Base-by-base conservation (phyloP, 2,797 vertebrate species). In the Pipistrellus pipistrellus region DNA sequence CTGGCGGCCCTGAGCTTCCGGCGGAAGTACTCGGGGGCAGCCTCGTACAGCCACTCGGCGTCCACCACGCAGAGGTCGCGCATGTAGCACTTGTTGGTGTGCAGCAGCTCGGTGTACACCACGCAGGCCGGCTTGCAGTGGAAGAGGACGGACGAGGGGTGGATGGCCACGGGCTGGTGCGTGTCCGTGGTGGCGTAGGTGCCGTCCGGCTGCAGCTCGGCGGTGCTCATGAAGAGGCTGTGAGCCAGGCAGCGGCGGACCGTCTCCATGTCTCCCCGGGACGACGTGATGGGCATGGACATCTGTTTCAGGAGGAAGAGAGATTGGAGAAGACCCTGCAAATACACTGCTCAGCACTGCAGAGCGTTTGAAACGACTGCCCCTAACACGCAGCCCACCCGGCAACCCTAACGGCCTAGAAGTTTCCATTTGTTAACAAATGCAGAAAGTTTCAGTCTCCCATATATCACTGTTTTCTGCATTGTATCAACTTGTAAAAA, bases 1-100 rank as follows among this genome's bases (percentile, higher is more conserved):
- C 98, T 98, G 95, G 93, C 66, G 0, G 95, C 77, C n/a, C 98
- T 98, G 51, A 99, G 98, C 89, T 98, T 99, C 95, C 98, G 98
- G 87, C 98, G 98, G 96, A 99, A 99, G 96, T 99, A 99, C 1
- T 99, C 98, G 0, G 99, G 99, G 0, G 99, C 99, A 0, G 99
- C 99, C 0, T 99, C 99, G 0, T 98, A 98, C n/a, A 99, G 98
- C 99, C 99, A 99, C 71, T 99, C 99, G 0, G 99, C 97, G 0
- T 99, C 99, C 72, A 99, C 99, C 85, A 99, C 96, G 13, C 99
- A 99, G 80, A 99, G 98, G 97, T 99, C 99, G 23, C 99, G 98
- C 99, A 99, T 99, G 98, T 99, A 99, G 98, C 99, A 99, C 97
- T 98, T 99, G 32, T 98, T 99, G 75, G 99, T 99, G 98, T 99